Conservation (phyloP, 2,888 invertebrate species). For the Drosophila falleni region DNA sequence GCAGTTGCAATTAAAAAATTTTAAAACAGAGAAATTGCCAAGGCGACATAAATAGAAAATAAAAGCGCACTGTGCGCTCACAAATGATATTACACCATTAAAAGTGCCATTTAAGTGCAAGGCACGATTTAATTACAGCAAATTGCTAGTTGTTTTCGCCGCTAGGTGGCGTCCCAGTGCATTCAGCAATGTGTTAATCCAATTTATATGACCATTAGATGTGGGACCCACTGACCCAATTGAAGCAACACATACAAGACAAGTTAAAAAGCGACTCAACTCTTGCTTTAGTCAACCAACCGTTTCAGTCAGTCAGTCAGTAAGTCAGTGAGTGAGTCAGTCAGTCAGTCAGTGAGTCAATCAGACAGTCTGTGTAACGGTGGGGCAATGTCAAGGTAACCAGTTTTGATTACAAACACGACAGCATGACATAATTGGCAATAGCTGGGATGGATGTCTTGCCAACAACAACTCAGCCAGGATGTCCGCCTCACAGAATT, state of each 20-base stretch:
- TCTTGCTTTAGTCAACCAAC: constrained; percentile 10
- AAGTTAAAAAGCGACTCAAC: constrained; percentile 20
- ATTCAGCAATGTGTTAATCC: constrained; percentile 73
- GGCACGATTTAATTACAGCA: constrained; percentile 75
- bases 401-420: constrained; percentile 66
- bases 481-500: constrained; percentile 70
- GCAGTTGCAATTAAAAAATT: constrained; percentile 37
- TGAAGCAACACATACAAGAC: constrained; percentile 23
- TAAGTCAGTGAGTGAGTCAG: constrained; percentile 22
- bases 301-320: constrained; percentile 11
- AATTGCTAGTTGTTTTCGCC: constrained; percentile 63
- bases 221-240: constrained; percentile 59
- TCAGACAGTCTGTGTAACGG: not conserved
- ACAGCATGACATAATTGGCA: constrained; percentile 68
- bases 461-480: constrained; percentile 21
- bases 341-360: constrained; percentile 18
- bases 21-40: constrained; percentile 63
- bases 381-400: constrained; percentile 75
- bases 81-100: constrained; percentile 80
- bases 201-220: constrained; percentile 70
- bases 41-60: constrained; percentile 75
- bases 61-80: constrained; percentile 53
- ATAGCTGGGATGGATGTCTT: constrained; percentile 32
- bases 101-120: constrained; percentile 78
- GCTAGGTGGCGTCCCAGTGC: constrained; percentile 50